These are phyloP conservation scores for Napeogenes inachia DNA, from an alignment of 2,888 invertebrate genomes.

Conservation along the genomic window DNA sequence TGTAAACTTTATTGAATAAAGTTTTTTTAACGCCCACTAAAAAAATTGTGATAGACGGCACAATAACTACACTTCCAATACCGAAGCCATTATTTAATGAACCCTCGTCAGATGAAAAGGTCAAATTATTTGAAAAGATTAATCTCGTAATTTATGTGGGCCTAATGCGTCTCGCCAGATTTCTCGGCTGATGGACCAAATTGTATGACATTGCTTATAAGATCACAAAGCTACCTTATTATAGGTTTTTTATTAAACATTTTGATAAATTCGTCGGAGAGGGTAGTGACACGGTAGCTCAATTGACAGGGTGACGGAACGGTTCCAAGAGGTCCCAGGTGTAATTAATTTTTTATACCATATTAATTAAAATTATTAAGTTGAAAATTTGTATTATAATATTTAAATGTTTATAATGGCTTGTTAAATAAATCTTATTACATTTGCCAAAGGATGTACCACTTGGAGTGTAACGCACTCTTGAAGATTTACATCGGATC, in stretches of 20 bases:
- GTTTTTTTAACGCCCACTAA: conserved; percentile 55
- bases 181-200: conserved; percentile 59
- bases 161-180: conserved; percentile 63
- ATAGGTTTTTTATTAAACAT: conserved; percentile 38
- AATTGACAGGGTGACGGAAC: no score
- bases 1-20: conserved; percentile 41
- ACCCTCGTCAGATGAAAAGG: conserved; percentile 77
- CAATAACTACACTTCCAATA: conserved; percentile 73
- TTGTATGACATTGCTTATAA: no score
- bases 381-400: no score
- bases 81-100: conserved; percentile 74
- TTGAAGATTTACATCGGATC: conserved; percentile 71
- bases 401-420: no score
- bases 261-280: background rate
- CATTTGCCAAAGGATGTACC: conserved; percentile 55
- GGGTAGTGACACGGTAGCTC: no score
- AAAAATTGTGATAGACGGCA: conserved; percentile 72
- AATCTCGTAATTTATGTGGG: conserved; percentile 75
- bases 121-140: conserved; percentile 78
- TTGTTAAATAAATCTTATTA: conserved; percentile 9
- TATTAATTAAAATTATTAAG: no score
- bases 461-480: conserved; percentile 72
- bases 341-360: no score
- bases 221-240: conserved; percentile 30
- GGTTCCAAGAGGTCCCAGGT: no score